Evolutionary conservation across 2,113 vertebrate genomes (phyloP).

Genomic region (Rhea pennata): DNA sequence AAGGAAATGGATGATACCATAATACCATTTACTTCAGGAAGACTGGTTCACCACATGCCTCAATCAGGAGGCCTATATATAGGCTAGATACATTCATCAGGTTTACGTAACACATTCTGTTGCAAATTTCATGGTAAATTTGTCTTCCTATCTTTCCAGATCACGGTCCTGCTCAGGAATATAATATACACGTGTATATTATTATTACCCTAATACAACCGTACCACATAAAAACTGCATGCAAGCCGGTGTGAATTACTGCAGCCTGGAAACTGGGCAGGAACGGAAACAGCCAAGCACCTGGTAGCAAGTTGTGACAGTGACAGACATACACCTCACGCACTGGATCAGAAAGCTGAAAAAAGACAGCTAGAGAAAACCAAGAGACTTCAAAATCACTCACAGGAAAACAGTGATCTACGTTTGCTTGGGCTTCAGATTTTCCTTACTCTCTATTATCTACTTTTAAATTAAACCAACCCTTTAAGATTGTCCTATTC

Average conservation of each 20-base stretch:
- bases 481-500: not conserved
- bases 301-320: not conserved
- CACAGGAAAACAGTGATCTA: not conserved
- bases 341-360: not conserved
- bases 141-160: not conserved
- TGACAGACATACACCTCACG: not conserved
- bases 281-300: not conserved
- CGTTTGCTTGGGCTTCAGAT: not conserved
- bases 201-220: not conserved
- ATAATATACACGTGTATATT: not conserved
- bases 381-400: not conserved
- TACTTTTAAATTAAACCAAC: not conserved
- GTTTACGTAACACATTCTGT: not conserved
- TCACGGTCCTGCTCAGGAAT: not conserved
- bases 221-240: not conserved
- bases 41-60: not conserved
- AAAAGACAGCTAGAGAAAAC: not conserved
- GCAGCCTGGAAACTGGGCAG: not conserved
- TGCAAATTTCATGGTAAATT: not conserved
- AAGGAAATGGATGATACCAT: not conserved
- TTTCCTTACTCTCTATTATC: not conserved
- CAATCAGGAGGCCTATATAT: not conserved
- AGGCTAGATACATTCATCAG: not conserved
- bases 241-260: not conserved
- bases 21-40: not conserved